phyloP scores from a whole-genome alignment of 2,797 vertebrate species.

The Sebastes iracundus region DNA sequence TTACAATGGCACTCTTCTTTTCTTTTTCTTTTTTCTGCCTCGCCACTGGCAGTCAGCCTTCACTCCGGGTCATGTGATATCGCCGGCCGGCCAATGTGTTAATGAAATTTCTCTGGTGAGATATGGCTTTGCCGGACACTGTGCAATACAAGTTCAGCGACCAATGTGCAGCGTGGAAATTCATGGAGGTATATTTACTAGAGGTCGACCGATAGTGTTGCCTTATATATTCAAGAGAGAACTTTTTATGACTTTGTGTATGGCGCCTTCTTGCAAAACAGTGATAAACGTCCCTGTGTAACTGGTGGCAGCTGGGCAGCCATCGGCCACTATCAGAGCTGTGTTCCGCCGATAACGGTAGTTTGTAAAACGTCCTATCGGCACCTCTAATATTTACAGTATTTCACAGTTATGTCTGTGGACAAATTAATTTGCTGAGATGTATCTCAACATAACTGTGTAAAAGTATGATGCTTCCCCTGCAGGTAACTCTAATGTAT shows the following conservation, averaged over 20 bases:
- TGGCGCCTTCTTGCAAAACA: too few relatives aligned
- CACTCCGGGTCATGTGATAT: constrained; percentile 32
- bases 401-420: background rate
- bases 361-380: too few relatives aligned
- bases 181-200: background rate
- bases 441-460: background rate
- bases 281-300: too few relatives aligned
- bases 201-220: too few relatives aligned
- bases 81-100: constrained; percentile 23
- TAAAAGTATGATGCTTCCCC: background rate
- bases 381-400: background rate
- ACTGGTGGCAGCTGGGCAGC: too few relatives aligned
- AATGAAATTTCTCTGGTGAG: constrained; percentile 58
- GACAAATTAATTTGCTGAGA: background rate
- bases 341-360: too few relatives aligned
- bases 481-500: background rate
- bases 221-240: too few relatives aligned
- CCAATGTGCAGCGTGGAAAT: background rate
- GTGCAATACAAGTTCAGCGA: background rate
- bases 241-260: too few relatives aligned
- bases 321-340: too few relatives aligned
- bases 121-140: constrained; percentile 7
- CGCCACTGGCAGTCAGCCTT: constrained; percentile 31
- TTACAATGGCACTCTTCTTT: constrained; percentile 8
- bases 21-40: constrained; percentile 10